Conservation (phyloP, 2,888 invertebrate species). For the Rhopalosiphum nymphaeae region DNA sequence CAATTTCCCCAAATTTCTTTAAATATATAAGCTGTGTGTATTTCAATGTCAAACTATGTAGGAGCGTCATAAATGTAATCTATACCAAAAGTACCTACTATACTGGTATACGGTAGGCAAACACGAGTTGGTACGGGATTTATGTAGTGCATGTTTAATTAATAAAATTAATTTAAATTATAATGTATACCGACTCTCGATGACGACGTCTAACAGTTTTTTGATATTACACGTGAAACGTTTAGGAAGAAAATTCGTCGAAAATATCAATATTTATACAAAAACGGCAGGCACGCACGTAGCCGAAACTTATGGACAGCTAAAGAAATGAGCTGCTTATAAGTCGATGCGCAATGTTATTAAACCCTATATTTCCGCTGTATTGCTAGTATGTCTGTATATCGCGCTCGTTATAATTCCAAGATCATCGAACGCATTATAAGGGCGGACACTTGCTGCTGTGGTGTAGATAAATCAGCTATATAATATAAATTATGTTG, state of each 20-base stretch:
- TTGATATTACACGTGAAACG: neutral
- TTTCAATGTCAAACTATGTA: neutral
- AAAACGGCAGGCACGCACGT: neutral
- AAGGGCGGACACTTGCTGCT: neutral
- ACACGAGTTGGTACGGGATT: neutral
- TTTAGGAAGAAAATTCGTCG: neutral
- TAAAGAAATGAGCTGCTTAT: neutral
- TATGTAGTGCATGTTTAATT: neutral
- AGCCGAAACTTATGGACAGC: neutral
- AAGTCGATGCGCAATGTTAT: neutral
- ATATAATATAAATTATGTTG: neutral
- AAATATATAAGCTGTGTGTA: neutral
- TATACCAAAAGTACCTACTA: neutral
- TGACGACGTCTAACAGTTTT: neutral
- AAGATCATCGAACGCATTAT: neutral
- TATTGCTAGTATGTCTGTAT: neutral
- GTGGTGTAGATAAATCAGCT: neutral
- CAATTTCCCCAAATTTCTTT: neutral
- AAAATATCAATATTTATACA: neutral
- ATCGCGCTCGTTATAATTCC: neutral
- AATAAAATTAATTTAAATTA: too few species aligned
- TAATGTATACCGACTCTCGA: neutral
- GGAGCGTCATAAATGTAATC: neutral
- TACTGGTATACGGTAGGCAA: neutral
- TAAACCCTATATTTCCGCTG: neutral